Base-by-base conservation (phyloP, 1,140 invertebrate genomes). In the Drosophila ironensis region DNA sequence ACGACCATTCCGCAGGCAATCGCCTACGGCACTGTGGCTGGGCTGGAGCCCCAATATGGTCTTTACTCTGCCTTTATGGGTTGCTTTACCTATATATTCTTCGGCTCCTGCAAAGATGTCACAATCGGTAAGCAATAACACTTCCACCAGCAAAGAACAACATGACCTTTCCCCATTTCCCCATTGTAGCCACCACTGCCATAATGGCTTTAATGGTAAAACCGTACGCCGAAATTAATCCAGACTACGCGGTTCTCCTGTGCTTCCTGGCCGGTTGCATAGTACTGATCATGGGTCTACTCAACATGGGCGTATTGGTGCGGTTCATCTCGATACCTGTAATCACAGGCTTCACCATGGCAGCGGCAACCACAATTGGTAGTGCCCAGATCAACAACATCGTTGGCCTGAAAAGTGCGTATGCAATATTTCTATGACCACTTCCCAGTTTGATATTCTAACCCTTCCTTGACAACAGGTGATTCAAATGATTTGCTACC, bases 271-370 rank as follows among this genome's bases (percentile, higher is more conserved):
- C 94, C 28, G 97, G 97, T 9, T 91, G 93, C 59, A 91, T 97
- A 5, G 94, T 96, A 54, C 90, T 97, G 2, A 7, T 94, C 0
- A 92, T 97, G 80, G 96, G 96, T 1, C 70, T 97, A 33, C 91
- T 97, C 16, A 94, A 97, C 80, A 91, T 98, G 88, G 97, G 97
- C 46, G 97, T 98, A 87, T 84, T 98, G 25, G 94, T 98, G 25
- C 95, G 97, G 68, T 98, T 97, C 82, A 97, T 98, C 72, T 97
- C 97, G 0, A 92, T 94, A 68, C 96, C 97, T 6, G 96, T 98
- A 0, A 97, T 97, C 52, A 95, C 93, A 53, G 96, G 96, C 4
- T 98, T 98, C 73, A 98, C 96, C 0, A 95, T 95, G 27, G 96
- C 96, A 0, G 97, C 97, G 0, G 96, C 97, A 12, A 91, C 97